Conservation (phyloP, 2,888 invertebrate genomes). For the Tuberolachnus salignus region DNA sequence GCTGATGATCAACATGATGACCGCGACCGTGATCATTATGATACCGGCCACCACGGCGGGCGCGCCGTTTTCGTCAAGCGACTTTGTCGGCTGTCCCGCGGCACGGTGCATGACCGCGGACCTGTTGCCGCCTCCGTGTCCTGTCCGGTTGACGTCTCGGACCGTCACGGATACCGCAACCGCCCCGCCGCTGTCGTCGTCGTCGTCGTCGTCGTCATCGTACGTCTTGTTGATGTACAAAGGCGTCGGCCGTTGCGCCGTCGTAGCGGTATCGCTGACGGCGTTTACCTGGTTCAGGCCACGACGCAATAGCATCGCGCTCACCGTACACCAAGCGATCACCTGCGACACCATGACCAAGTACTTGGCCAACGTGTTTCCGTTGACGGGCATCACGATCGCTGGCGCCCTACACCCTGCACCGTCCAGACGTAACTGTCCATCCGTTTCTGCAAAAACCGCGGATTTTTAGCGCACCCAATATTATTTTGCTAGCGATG, state of each 20-base stretch:
- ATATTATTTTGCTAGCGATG: no score
- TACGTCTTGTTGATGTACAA: neutral
- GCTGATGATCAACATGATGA: constrained; percentile 46
- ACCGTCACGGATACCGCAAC: no score
- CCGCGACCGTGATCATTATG: constrained; percentile 48
- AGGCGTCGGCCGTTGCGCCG: neutral
- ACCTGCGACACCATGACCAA: constrained; percentile 49
- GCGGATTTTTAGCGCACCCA: no score
- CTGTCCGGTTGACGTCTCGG: neutral
- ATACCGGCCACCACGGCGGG: constrained; percentile 49
- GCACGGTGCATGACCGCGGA: neutral
- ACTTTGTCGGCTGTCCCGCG: neutral
- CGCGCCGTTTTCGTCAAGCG: constrained; percentile 27
- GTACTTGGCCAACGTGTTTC: constrained; percentile 49
- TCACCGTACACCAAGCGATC: constrained; percentile 51
- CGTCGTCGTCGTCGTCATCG: neutral
- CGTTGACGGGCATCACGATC: constrained; percentile 40
- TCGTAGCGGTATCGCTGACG: neutral
- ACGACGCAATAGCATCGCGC: constrained; percentile 35
- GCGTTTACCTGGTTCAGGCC: constrained; percentile 40
- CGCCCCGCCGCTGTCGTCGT: neutral
- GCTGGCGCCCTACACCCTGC: neutral
- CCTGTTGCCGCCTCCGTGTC: neutral
- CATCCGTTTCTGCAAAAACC: constrained; percentile 16
- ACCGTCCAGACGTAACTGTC: neutral